Evolutionary conservation across 2,113 vertebrate species (phyloP), one percentile per base, ranked within the genome.

Genomic region (cattle (Bos taurus)): DNA sequence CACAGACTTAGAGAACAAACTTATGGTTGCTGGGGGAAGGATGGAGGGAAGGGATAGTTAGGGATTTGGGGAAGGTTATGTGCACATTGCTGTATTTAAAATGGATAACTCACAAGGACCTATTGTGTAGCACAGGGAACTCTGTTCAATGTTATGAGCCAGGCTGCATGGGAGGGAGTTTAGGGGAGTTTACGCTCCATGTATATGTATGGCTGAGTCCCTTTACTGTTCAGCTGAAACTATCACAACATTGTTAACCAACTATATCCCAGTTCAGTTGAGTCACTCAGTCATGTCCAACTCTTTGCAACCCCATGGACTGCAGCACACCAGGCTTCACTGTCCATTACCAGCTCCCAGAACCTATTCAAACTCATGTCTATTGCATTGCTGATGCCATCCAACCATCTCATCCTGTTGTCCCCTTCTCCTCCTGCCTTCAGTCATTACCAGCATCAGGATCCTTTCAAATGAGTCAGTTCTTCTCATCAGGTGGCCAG

Each of bases 401-500:
- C n/a, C 17, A 36, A 6, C n/a, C 64, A 23, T 36, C n/a, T 71
- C n/a, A 71, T 36, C 64, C 5, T 71, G 19, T 71, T 5, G 2
- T 36, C n/a, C 64, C n/a, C 19, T 71, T 36, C n/a, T 21, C 64
- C 64, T 36, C 64, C 64, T 71, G 64, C 36, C n/a, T 5, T 36
- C 64, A 71, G 0, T 71, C 5, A 12, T 36, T 71, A 5, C 15
- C 19, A 23, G 9, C n/a, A 71, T 36, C 19, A 71, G n/a, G 9
- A 9, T 71, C 64, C 11, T 71, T 36, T 71, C 19, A 5, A 71
- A 2, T 71, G n/a, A 71, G 64, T 71, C 64, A 71, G 17, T 10
- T 21, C n/a, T 71, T 71, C 0, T 0, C 9, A 71, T 71, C 4
- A 71, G 64, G 19, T 71, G 9, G n/a, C 19, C n/a, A 71, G 10